These are phyloP conservation scores for Centruroides sculpturatus DNA, from an alignment of 1,140 invertebrate genomes.

Conservation along the genomic window DNA sequence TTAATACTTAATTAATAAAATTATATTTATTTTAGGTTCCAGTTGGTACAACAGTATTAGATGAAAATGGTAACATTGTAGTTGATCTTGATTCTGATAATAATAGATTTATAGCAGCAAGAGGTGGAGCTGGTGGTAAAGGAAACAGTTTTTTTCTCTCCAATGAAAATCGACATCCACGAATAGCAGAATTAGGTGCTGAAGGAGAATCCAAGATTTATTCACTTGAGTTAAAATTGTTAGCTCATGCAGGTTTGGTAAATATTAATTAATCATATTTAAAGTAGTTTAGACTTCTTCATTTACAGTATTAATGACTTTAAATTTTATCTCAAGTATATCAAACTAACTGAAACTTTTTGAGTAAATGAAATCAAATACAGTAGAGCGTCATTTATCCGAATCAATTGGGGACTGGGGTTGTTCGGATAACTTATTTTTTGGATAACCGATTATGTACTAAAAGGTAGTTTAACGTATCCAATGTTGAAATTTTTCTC, in stretches of 20 bases:
- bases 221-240: slow-evolving; percentile 68
- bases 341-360: no score
- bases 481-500: no score
- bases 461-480: no score
- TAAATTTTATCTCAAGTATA: no score
- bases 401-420: no score
- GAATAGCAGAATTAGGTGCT: slow-evolving; percentile 75
- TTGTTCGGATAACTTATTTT: no score
- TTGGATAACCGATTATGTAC: no score
- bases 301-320: no score
- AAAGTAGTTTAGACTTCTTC: no score
- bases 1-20: no score
- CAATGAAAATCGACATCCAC: slow-evolving; percentile 62
- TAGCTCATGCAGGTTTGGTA: slow-evolving; percentile 86
- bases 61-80: slow-evolving; percentile 41
- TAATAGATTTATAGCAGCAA: slow-evolving; percentile 77
- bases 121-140: slow-evolving; percentile 87
- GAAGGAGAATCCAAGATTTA: slow-evolving; percentile 58
- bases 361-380: no score
- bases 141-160: slow-evolving; percentile 86
- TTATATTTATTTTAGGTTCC: slow-evolving; percentile 46
- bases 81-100: slow-evolving; percentile 51
- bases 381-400: no score
- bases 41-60: slow-evolving; percentile 66
- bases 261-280: slow-evolving; percentile 8